These are phyloP conservation scores for Arnoldichthys spilopterus DNA, from an alignment of 2,797 vertebrate genomes.

Conservation along the genomic window DNA sequence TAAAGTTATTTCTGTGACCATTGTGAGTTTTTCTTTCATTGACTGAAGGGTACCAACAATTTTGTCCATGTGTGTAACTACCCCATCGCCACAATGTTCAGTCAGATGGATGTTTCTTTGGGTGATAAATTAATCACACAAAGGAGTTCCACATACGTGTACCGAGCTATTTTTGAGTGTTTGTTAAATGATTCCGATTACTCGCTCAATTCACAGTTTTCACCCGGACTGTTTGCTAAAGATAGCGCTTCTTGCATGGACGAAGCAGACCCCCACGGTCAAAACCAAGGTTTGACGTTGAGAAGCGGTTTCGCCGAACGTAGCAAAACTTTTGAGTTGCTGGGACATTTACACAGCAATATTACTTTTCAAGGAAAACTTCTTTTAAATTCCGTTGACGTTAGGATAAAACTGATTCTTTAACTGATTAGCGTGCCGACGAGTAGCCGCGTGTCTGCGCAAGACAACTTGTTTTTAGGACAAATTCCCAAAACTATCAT, in stretches of 20 bases:
- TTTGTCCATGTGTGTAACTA: not conserved
- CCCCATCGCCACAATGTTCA: not conserved
- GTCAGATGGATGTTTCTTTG: not conserved
- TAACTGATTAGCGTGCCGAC: not conserved
- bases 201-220: not conserved
- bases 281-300: not conserved
- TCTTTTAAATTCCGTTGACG: not conserved
- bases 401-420: not conserved
- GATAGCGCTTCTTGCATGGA: not conserved
- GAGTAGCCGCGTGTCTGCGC: not conserved
- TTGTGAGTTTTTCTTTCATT: no score
- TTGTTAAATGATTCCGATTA: conserved; percentile 1
- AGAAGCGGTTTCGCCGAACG: not conserved
- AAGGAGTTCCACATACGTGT: not conserved
- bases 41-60: no score
- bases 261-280: not conserved
- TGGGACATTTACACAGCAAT: no score
- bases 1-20: no score
- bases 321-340: no score
- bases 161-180: not conserved
- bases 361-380: not conserved
- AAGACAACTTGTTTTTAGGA: conserved; percentile 3
- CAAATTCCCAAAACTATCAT: not conserved
- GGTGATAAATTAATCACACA: no score
- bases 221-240: not conserved